Evolutionary conservation across 2,797 vertebrate species (phyloP), one percentile per base, ranked within the genome.

Genomic region (Phataginus tricuspis): DNA sequence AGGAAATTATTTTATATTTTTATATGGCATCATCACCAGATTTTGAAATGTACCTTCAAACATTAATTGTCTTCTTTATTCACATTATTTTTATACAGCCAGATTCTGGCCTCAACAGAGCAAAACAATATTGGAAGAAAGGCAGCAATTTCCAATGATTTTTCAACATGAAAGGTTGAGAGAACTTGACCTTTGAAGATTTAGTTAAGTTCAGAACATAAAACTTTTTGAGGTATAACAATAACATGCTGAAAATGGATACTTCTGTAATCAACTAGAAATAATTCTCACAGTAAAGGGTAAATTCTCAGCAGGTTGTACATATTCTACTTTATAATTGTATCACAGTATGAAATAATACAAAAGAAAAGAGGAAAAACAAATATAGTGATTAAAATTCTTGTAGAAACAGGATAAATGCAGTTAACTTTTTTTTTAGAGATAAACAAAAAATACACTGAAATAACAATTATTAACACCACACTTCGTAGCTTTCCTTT

Each of bases 301-400:
- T 80, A 91, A 96, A 94, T 85, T 95, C 86, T 96, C 57, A 90
- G 64, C 72, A 94, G 49, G 39, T 45, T 74, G 68, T 68, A 90
- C 31, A 98, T 95, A 97, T 97, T 97, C 97, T 97, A 96, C 91
- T 97, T 98, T 98, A 97, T 98, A 98, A 98, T 97, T 97, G 89
- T 63, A 98, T 98, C 97, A 98, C 89, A 92, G 4, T 98, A 98
- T 98, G 97, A 98, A 98, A 98, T 96, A 98, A 97, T 97, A 98
- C 92, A 95, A 98, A 98, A 97, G 95, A 98, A 98, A 98, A 98
- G 97, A 98, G 96, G 83, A 97, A 98, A 98, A 98, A 98, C 98
- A 98, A 94, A 80, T 90, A 88, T 0, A 55, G 21, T 69, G 51
- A 93, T 85, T 95, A 91, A 91, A 94, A 84, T 90, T 97, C 97